Evolutionary conservation across 1,140 invertebrate genomes (phyloP), one percentile per base, ranked within the genome.

Genomic region (Atopsyche davidsoni): DNA sequence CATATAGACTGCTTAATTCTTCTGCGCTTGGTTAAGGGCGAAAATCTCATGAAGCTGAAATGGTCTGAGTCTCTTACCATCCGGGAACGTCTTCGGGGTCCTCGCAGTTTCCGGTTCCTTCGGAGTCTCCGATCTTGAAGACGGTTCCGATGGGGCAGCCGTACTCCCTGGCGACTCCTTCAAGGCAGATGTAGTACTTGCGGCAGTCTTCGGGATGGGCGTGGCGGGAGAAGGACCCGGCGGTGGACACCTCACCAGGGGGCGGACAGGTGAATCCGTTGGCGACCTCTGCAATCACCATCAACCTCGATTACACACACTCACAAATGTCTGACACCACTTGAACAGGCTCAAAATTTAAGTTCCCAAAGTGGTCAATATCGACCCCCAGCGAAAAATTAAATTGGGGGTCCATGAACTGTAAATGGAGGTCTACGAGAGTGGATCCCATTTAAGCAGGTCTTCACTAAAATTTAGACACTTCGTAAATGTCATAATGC

Each of bases 81-180:
- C 90, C 90, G 67, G 86, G 86, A 76, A 94, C 91, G 69, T 92
- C 89, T 76, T 91, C 88, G 50, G 91, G 90, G 63, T 92, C 90
- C 71, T 92, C 87, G 69, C 92, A 96, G 75, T 90, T 89, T 51
- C 92, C 89, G 52, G 85, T 86, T 59, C 89, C 90, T 50, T 92
- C 89, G 59, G 82, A 67, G 60, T 89, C 85, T 39, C 89, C 89
- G 65, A 95, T 94, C 70, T 94, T 93, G 85, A 94, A 96, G 10
- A 95, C 92, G 16, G 91, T 94, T 51, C 92, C 92, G 63, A 96
- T 90, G 58, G 90, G 90, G 73, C 92, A 96, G 46, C 92, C 92
- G 68, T 96, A 96, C 69, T 95, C 91, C 59, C 92, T 79, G 49
- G 92, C 86, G 42, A 83, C 84, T 52, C 87, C 87, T 66, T 93